A percentile compares a stretch with the other conserved stretches of the same genome.
These are phyloP conservation scores for Lagorchestes hirsutus DNA, from an alignment of 2,797 vertebrate genomes.

Conservation along the genomic window DNA sequence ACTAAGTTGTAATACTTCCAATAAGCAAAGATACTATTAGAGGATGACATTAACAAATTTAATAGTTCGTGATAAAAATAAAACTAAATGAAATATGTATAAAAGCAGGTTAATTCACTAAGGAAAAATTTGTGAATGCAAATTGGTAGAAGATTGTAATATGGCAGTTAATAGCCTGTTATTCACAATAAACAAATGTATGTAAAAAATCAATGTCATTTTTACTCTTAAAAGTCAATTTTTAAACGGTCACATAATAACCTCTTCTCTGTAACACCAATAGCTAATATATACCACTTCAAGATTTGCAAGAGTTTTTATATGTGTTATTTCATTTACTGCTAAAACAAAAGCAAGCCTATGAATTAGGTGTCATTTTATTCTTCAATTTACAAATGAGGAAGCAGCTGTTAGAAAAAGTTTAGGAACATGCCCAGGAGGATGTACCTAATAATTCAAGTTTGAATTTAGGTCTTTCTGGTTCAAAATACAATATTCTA, in stretches of 20 bases:
- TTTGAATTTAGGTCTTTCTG: neutral
- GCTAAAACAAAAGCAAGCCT: neutral
- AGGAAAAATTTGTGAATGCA: neutral
- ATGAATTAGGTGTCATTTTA: neutral
- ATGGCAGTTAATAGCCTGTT: too few species aligned
- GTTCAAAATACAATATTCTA: neutral
- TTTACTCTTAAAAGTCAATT: too few species aligned
- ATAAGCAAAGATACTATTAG: slow-evolving; percentile 25
- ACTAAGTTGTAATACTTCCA: too few species aligned
- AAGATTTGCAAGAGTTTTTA: too few species aligned
- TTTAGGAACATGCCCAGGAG: neutral
- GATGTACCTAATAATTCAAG: neutral
- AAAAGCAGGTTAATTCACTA: neutral
- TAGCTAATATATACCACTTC: too few species aligned
- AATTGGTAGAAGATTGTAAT: too few species aligned
- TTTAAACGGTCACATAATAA: too few species aligned
- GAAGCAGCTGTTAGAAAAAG: slow-evolving; percentile 8
- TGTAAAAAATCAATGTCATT: too few species aligned
- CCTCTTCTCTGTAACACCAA: too few species aligned
- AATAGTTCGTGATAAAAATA: neutral
- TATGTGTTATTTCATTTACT: too few species aligned
- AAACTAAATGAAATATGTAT: neutral
- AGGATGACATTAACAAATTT: slow-evolving; percentile 15
- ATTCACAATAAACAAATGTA: too few species aligned
- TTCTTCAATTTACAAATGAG: slow-evolving; percentile 3